Base-by-base conservation (phyloP, 92 coral and sea anemone species). In the Porites evermanni region DNA sequence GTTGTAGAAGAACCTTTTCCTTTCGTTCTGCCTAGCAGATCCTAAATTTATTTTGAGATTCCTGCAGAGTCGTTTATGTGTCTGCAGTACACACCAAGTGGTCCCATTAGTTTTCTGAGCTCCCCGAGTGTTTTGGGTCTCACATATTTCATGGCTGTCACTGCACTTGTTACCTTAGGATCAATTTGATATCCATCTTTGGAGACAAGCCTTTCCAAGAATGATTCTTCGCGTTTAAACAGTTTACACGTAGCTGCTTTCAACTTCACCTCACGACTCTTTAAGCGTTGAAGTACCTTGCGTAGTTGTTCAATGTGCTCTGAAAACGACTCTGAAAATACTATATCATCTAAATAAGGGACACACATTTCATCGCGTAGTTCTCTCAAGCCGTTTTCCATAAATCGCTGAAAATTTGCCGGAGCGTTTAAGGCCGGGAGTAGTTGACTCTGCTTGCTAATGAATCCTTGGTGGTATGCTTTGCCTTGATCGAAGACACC, bases 241-340 rank as follows among this genome's bases (percentile, higher is more conserved):
- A 90, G 58, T 38, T 32, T 75, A 74, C 93, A 90, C 73, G 75
- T 90, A 69, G 64, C 66, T 5, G 90, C 68, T 23, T 79, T 90
- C 21, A 86, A 24, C 54, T 90, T 86, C 26, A 90, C 88, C 8
- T 91, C 91, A 80, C 75, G 79, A 56, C 75, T 68, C 59, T 69
- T 81, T 79, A 90, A 71, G 38, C 90, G 66, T 50, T 53, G 87
- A 9, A 90, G 90, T 29, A 90, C 88, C 68, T 64, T 70, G 67
- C 93, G 82, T 0, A 90, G 84, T 44, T 90, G 78, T 67, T 86
- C 93, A 65, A 86, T 63, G 67, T 90, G 91, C 38, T 86, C 87
- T 18, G 17, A 70, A 76, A 26, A 26, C 1, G 29, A 26, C 29
- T 26, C 29, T 26, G 2, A 26, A 26, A 1, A 1, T 26, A 26